A percentile compares a stretch with the other conserved stretches of the same genome.
Evolutionary conservation across 2,113 vertebrate genomes (phyloP).

Genomic region (Onychostruthus taczanowskii): DNA sequence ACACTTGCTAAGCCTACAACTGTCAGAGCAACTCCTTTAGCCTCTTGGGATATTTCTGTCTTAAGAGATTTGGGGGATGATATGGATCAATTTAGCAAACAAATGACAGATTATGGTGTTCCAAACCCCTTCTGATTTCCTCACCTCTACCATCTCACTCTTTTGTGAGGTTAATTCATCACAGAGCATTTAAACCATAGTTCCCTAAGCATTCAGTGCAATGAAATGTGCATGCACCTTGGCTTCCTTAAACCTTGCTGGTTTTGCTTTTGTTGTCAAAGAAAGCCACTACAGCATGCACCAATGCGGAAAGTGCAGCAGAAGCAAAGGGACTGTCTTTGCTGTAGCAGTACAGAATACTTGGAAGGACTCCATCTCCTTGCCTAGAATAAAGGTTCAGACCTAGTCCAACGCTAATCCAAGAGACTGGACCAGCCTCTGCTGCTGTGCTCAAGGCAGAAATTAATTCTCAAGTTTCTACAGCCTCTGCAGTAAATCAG

Average conservation of each 20-base stretch:
- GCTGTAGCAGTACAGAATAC: not conserved
- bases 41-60: not conserved
- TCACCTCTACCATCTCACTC: not conserved
- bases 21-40: not conserved
- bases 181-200: not conserved
- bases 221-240: not conserved
- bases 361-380: not conserved
- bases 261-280: not conserved
- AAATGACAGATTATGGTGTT: not conserved
- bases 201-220: not conserved
- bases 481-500: not conserved
- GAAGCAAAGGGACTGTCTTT: not conserved
- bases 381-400: not conserved
- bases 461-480: not conserved
- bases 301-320: not conserved
- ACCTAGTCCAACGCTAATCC: not conserved
- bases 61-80: not conserved
- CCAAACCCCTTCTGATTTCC: not conserved
- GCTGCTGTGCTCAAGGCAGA: not conserved
- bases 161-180: not conserved
- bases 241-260: not conserved
- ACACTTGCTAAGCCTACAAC: not conserved
- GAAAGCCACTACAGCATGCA: not conserved
- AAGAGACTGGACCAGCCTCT: not conserved
- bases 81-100: not conserved